Evolutionary conservation across 2,797 vertebrate species (phyloP).

Genomic region (Gorsachius magnificus): DNA sequence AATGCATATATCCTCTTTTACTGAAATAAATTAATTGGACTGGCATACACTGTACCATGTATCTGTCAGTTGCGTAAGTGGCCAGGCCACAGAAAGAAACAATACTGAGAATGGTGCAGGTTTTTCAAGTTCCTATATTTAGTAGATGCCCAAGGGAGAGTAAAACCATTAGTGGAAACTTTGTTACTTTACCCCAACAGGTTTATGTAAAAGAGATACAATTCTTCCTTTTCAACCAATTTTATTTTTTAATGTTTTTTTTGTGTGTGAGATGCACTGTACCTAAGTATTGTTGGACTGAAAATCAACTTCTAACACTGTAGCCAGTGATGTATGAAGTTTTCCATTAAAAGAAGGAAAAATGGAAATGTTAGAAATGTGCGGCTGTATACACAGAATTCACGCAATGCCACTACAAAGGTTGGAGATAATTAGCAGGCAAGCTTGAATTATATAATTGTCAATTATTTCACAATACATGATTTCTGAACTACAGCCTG

Average conservation of each 20-base stretch:
- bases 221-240: not conserved
- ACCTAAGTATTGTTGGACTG: not conserved
- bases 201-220: not conserved
- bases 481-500: not conserved
- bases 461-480: not conserved
- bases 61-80: not conserved
- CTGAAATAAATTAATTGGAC: not conserved
- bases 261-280: not conserved
- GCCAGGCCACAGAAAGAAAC: not conserved
- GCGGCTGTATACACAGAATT: not conserved
- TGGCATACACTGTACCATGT: not conserved
- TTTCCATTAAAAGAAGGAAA: not conserved
- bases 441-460: not conserved
- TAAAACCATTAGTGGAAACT: not conserved
- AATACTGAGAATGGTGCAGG: not conserved
- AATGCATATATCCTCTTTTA: not conserved
- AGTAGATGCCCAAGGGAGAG: not conserved
- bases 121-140: not conserved
- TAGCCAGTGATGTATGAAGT: not conserved
- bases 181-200: not conserved
- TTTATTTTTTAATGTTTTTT: not conserved
- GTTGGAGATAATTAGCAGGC: not conserved
- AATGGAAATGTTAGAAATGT: not conserved
- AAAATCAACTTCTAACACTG: not conserved
- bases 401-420: not conserved